A percentile compares a stretch with the other conserved stretches of the same genome.
Evolutionary conservation across 2,113 vertebrate species (phyloP).

Genomic region (Bubo blakistoni): DNA sequence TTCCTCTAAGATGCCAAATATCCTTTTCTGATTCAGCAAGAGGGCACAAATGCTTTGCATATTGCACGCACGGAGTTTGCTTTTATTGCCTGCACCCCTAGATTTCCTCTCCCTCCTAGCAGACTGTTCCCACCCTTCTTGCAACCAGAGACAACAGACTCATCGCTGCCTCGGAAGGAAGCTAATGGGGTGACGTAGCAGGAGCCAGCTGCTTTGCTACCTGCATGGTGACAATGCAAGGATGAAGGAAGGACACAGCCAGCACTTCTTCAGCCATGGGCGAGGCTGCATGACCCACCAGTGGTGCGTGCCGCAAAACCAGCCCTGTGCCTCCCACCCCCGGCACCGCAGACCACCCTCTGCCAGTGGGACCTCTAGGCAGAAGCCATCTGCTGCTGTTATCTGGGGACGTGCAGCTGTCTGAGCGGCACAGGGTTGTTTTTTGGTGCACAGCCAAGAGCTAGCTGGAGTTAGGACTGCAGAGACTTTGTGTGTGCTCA

Average conservation of each 20-base stretch:
- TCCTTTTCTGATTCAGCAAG: neutral
- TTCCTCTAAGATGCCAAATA: neutral
- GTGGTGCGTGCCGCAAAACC: accelerated
- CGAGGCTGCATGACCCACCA: neutral
- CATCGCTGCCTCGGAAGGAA: neutral
- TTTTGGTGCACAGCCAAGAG: constrained; percentile 24
- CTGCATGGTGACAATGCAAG: constrained; percentile 49
- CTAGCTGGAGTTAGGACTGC: constrained; percentile 6
- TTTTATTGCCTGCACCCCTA: neutral
- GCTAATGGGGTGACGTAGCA: constrained; percentile 40
- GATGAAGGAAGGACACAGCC: constrained; percentile 10
- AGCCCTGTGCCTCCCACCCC: neutral
- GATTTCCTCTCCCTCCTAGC: neutral
- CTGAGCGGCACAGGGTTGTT: neutral
- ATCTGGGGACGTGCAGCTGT: neutral
- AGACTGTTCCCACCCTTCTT: neutral
- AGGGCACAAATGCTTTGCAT: neutral
- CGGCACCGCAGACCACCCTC: neutral
- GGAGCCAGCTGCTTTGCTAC: constrained; percentile 39
- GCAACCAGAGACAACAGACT: neutral
- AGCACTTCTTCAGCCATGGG: neutral
- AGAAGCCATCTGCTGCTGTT: constrained; percentile 43
- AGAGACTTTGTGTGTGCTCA: neutral
- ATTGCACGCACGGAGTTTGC: neutral
- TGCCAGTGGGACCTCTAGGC: constrained; percentile 3